A percentile compares a stretch with the other conserved stretches of the same genome.
These are phyloP conservation scores for Eupithecia inturbata DNA, from an alignment of 2,888 invertebrate species.

Conservation along the genomic window DNA sequence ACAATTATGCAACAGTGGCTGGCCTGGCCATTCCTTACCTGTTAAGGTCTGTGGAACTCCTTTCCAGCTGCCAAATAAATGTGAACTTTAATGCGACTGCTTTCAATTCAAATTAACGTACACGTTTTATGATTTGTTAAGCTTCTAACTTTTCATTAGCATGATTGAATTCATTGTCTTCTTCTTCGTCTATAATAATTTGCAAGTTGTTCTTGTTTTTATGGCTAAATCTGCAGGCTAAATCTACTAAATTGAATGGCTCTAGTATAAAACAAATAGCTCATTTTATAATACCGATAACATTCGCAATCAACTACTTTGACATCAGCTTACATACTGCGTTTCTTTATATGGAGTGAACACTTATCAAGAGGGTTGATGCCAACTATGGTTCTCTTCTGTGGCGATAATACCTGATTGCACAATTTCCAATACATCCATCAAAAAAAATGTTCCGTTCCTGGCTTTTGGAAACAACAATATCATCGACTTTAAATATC, in stretches of 20 bases:
- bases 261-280: not conserved
- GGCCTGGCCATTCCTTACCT: constrained; percentile 61
- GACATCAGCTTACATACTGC: not conserved
- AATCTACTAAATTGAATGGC: not conserved
- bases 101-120: not conserved
- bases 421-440: constrained; percentile 72
- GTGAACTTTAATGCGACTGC: constrained; percentile 2
- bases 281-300: not conserved
- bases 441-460: constrained; percentile 75
- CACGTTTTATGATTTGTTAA: not conserved
- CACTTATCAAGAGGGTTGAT: not conserved
- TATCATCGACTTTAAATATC: constrained; percentile 66
- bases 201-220: not conserved
- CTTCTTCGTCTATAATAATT: not conserved
- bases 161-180: not conserved
- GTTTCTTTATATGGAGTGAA: not conserved
- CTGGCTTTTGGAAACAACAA: constrained; percentile 62
- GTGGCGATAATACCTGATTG: constrained; percentile 58
- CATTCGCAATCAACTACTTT: not conserved
- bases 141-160: not conserved
- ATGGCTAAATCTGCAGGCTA: not conserved
- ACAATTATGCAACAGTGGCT: constrained; percentile 67
- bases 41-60: constrained; percentile 15
- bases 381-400: not conserved
- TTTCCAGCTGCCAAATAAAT: not conserved